Evolutionary conservation across 2,113 vertebrate genomes (phyloP).

Genomic region (Solea solea): DNA sequence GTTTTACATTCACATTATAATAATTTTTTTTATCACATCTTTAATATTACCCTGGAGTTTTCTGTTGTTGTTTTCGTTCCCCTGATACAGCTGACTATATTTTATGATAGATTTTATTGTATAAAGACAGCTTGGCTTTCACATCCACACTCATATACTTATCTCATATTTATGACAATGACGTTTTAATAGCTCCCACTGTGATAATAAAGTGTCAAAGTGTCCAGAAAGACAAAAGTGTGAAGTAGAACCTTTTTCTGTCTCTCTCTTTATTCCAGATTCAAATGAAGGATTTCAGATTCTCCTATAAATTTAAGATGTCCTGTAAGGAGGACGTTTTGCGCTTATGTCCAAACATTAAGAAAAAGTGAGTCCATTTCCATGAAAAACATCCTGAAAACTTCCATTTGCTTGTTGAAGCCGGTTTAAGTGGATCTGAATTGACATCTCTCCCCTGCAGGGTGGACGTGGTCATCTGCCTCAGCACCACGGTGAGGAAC

Average conservation of each 20-base stretch:
- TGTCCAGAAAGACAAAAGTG: not conserved
- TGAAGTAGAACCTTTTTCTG: not conserved
- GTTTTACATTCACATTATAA: not conserved
- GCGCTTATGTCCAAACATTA: conserved; percentile 93
- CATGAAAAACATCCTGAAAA: no score
- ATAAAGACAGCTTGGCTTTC: not conserved
- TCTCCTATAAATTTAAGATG: conserved; percentile 99
- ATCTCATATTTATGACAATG: not conserved
- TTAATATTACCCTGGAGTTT: not conserved
- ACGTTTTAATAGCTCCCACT: not conserved
- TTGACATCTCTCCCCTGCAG: conserved; percentile 63
- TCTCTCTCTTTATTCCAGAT: conserved; percentile 76
- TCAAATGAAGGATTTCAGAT: conserved; percentile 98
- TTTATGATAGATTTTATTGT: not conserved
- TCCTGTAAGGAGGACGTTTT: conserved; percentile 98
- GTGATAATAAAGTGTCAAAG: not conserved
- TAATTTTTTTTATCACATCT: not conserved
- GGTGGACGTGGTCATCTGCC: conserved; percentile 96
- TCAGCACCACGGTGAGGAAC: conserved; percentile 95
- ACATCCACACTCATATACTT: not conserved
- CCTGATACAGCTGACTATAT: not conserved
- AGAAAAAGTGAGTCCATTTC: conserved; percentile 87
- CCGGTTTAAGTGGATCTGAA: not conserved
- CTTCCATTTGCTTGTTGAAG: not conserved
- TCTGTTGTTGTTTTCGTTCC: not conserved